Evolutionary conservation across 2,797 vertebrate species (phyloP).

Genomic region (Coendou prehensilis): DNA sequence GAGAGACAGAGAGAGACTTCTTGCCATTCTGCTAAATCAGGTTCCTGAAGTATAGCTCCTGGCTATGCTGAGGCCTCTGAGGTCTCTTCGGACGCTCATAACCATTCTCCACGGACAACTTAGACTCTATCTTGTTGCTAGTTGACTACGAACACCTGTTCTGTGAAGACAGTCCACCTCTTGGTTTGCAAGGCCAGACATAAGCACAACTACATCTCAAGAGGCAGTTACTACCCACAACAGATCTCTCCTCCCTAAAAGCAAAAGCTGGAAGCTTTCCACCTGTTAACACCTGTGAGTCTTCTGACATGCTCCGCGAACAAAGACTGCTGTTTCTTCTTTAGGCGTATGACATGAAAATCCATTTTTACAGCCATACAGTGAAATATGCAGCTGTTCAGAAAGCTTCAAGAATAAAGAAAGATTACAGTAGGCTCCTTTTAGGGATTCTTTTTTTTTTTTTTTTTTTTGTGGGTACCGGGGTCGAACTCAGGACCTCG

Average conservation of each 20-base stretch:
- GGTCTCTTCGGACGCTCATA: background rate
- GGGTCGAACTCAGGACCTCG: no score
- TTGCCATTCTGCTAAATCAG: background rate
- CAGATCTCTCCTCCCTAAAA: conserved; percentile 57
- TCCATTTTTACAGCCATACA: conserved; percentile 46
- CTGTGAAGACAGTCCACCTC: conserved; percentile 17
- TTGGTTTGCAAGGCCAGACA: conserved; percentile 18
- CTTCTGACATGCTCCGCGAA: conserved; percentile 58
- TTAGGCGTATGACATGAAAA: conserved; percentile 64
- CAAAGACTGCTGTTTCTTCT: conserved; percentile 64
- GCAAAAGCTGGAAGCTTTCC: conserved; percentile 29
- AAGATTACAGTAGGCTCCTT: conserved; percentile 64
- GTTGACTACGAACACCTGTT: conserved; percentile 31
- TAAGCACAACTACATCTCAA: background rate
- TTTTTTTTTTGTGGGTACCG: no score
- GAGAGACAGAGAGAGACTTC: background rate
- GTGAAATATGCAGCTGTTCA: conserved; percentile 34
- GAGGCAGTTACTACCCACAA: conserved; percentile 25
- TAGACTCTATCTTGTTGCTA: conserved; percentile 9
- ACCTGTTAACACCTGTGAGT: conserved; percentile 62
- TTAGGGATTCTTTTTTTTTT: conserved; percentile 67
- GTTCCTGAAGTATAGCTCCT: background rate
- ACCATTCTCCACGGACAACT: background rate
- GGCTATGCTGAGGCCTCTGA: background rate
- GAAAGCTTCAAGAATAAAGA: conserved; percentile 68